phyloP scores from a whole-genome alignment of 2,113 vertebrate species.

The Mugil cephalus region DNA sequence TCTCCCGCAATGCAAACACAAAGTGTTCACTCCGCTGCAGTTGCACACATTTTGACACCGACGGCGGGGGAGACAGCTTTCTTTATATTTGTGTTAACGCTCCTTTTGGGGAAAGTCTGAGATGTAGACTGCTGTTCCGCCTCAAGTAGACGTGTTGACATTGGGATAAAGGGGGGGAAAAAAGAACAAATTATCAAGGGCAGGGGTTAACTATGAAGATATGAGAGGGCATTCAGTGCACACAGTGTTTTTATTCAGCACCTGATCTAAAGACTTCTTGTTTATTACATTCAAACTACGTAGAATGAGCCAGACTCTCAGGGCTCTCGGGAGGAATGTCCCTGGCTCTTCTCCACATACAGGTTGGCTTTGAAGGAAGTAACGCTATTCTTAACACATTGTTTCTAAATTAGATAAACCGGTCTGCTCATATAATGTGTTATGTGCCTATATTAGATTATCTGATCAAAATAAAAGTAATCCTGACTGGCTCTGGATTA shows the following conservation, averaged over 20 bases:
- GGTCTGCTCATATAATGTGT: slow-evolving; percentile 17
- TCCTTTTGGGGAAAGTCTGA: slow-evolving; percentile 38
- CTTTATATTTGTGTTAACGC: slow-evolving; percentile 53
- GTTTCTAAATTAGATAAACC: slow-evolving; percentile 38
- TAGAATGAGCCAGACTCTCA: slow-evolving; percentile 29
- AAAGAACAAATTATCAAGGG: slow-evolving; percentile 16
- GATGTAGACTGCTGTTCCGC: slow-evolving; percentile 30
- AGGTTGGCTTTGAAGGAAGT: slow-evolving; percentile 50
- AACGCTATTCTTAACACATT: slow-evolving; percentile 63
- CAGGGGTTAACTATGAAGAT: slow-evolving; percentile 32
- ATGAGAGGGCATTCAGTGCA: slow-evolving; percentile 1
- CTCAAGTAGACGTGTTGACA: slow-evolving; percentile 45
- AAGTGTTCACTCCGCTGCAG: slow-evolving; percentile 65
- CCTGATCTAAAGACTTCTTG: not conserved
- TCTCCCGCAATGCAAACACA: slow-evolving; percentile 76
- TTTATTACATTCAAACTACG: slow-evolving; percentile 27
- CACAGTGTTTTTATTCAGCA: slow-evolving; percentile 13
- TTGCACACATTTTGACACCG: slow-evolving; percentile 68
- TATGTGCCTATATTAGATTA: not conserved
- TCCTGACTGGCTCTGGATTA: slow-evolving; percentile 3
- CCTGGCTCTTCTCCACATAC: slow-evolving; percentile 49
- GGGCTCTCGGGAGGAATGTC: slow-evolving; percentile 47
- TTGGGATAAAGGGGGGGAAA: slow-evolving; percentile 1
- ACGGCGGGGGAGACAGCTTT: slow-evolving; percentile 55
- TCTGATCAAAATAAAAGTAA: not conserved